Conservation (phyloP, 2,113 vertebrate genomes). For the Mionectes macconnelli region DNA sequence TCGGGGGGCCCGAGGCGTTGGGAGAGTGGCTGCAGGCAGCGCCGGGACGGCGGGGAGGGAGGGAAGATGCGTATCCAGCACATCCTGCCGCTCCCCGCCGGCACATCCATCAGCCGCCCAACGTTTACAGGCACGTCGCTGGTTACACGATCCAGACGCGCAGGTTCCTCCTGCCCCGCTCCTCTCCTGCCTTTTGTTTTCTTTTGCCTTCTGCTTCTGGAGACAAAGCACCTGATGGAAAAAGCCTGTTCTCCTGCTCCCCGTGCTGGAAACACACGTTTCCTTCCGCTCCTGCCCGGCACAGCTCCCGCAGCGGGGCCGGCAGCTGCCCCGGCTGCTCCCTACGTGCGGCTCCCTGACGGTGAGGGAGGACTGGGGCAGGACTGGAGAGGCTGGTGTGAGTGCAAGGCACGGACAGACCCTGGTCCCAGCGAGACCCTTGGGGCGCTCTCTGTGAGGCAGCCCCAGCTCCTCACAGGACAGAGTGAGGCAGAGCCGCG, state of each 20-base stretch:
- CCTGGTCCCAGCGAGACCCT: accelerated
- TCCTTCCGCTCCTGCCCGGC: constrained; percentile 23
- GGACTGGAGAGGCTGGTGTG: accelerated
- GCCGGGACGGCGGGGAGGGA: not conserved
- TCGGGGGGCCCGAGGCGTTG: accelerated
- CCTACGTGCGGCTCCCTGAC: accelerated
- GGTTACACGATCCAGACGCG: constrained; percentile 70
- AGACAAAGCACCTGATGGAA: constrained; percentile 58
- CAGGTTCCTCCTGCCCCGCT: constrained; percentile 26
- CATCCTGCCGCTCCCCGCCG: constrained; percentile 9
- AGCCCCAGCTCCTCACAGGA: accelerated
- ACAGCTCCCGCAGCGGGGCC: not conserved
- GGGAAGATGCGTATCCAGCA: not conserved
- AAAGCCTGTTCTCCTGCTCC: constrained; percentile 2
- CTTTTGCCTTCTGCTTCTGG: constrained; percentile 17
- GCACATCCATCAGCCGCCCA: constrained; percentile 62
- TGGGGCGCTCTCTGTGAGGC: not conserved
- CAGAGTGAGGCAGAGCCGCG: accelerated
- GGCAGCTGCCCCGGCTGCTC: not conserved
- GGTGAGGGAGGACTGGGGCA: not conserved
- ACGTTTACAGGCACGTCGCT: constrained; percentile 65
- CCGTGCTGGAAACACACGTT: not conserved
- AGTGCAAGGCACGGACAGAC: not conserved
- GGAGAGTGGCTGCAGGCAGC: not conserved
- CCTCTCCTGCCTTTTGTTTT: constrained; percentile 41